A percentile compares a stretch with the other conserved stretches of the same genome.
These are phyloP conservation scores for Andrena fulva DNA, from an alignment of 2,888 invertebrate genomes.

Conservation along the genomic window DNA sequence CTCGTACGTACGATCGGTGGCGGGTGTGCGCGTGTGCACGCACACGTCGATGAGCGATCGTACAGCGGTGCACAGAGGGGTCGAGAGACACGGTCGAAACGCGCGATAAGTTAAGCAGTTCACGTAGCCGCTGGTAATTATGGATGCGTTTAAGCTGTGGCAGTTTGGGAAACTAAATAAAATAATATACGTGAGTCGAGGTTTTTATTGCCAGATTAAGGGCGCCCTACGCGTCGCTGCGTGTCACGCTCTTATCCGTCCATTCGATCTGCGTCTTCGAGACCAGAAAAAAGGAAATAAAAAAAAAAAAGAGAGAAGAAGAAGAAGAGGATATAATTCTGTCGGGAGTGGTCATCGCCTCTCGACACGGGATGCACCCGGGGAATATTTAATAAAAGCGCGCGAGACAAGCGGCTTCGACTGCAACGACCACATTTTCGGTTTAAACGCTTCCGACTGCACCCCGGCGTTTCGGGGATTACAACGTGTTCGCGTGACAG, in stretches of 20 bases:
- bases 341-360: constrained; percentile 67
- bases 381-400: constrained; percentile 69
- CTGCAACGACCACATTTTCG: constrained; percentile 2
- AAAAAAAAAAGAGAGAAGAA: constrained; percentile 17
- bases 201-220: constrained; percentile 83
- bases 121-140: constrained; percentile 83
- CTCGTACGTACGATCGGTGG: constrained; percentile 68
- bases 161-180: constrained; percentile 84
- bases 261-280: constrained; percentile 72
- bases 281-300: constrained; percentile 28
- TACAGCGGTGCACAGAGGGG: constrained; percentile 16
- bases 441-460: constrained; percentile 38
- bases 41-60: constrained; percentile 15
- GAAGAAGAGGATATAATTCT: constrained; percentile 51
- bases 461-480: neutral
- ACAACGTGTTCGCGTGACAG: neutral
- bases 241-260: constrained; percentile 78
- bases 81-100: constrained; percentile 39
- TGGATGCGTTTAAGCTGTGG: constrained; percentile 84
- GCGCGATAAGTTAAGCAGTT: constrained; percentile 82
- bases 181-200: constrained; percentile 84
- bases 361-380: constrained; percentile 35
- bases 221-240: constrained; percentile 74
- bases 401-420: constrained; percentile 45
- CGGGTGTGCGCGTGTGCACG: constrained; percentile 49